Conservation (phyloP, 2,797 vertebrate genomes). For the Parauchenoglanis ngamensis region DNA sequence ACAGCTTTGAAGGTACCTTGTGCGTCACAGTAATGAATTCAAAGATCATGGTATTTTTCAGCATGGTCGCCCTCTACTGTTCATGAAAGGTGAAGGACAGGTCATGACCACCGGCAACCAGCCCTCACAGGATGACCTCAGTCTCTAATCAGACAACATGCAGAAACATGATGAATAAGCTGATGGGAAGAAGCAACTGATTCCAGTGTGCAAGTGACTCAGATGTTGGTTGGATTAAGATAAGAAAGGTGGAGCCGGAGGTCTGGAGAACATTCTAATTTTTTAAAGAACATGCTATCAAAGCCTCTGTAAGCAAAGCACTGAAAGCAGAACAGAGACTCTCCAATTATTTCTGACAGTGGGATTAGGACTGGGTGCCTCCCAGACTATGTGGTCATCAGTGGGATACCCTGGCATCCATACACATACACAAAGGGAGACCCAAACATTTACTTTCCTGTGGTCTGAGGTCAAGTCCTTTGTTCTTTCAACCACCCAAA, state of each 20-base stretch:
- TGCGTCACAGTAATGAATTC: conserved; percentile 1
- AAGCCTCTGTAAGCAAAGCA: conserved; percentile 51
- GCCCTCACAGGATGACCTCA: neutral
- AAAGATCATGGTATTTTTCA: conserved; percentile 55
- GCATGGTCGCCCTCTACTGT: conserved; percentile 76
- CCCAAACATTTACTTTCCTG: conserved; percentile 51
- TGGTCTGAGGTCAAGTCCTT: conserved; percentile 47
- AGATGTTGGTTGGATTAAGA: conserved; percentile 47
- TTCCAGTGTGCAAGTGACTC: conserved; percentile 21
- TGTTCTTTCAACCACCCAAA: conserved; percentile 34
- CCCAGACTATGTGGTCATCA: conserved; percentile 69
- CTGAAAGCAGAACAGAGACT: conserved; percentile 57
- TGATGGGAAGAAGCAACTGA: conserved; percentile 17
- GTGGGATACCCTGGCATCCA: conserved; percentile 63
- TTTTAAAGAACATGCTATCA: conserved; percentile 45
- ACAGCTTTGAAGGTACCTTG: neutral
- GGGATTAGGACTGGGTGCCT: conserved; percentile 73
- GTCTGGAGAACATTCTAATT: conserved; percentile 53
- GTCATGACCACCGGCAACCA: conserved; percentile 19
- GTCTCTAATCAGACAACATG: conserved; percentile 11
- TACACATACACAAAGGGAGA: conserved; percentile 53
- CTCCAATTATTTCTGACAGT: conserved; percentile 77
- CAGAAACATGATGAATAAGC: conserved; percentile 37
- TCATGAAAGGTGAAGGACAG: conserved; percentile 44
- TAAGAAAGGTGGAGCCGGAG: conserved; percentile 43